Conservation (phyloP, 2,113 vertebrate species). For the Osmerus eperlanus region DNA sequence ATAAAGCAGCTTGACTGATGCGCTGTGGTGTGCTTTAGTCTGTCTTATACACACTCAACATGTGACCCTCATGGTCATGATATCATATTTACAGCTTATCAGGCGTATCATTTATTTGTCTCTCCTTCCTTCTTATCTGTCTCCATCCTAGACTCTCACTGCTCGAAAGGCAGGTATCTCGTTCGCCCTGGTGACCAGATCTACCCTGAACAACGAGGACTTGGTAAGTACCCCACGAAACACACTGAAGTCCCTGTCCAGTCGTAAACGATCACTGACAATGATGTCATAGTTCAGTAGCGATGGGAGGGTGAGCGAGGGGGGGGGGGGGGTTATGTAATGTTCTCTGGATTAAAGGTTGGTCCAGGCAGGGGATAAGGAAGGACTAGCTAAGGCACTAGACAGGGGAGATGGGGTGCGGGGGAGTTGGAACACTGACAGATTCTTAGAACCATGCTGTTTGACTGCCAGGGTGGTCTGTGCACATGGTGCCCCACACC, state of each 20-base stretch:
- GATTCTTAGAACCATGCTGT: conserved; percentile 28
- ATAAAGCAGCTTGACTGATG: too few relatives aligned
- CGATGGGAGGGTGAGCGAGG: background rate
- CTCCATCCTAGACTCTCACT: conserved; percentile 82
- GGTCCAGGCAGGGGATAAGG: background rate
- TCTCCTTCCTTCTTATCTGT: conserved; percentile 8
- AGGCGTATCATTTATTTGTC: background rate
- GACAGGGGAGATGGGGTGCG: background rate
- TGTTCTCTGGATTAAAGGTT: background rate
- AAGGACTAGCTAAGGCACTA: background rate
- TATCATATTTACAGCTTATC: too few relatives aligned
- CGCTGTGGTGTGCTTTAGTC: too few relatives aligned
- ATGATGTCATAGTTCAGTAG: background rate
- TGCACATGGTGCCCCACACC: background rate
- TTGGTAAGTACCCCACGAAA: conserved; percentile 79
- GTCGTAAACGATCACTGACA: conserved; percentile 15
- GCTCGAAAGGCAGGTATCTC: conserved; percentile 97
- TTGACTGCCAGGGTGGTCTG: conserved; percentile 17
- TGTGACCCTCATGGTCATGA: too few relatives aligned
- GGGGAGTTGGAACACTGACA: conserved; percentile 10
- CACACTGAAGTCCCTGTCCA: conserved; percentile 25
- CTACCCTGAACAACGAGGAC: conserved; percentile 92
- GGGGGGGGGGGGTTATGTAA: background rate
- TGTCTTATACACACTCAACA: too few relatives aligned
- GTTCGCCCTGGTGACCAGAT: conserved; percentile 89